Base-by-base conservation (phyloP, 2,888 invertebrate genomes). In the Drosophila trichaetosa region DNA sequence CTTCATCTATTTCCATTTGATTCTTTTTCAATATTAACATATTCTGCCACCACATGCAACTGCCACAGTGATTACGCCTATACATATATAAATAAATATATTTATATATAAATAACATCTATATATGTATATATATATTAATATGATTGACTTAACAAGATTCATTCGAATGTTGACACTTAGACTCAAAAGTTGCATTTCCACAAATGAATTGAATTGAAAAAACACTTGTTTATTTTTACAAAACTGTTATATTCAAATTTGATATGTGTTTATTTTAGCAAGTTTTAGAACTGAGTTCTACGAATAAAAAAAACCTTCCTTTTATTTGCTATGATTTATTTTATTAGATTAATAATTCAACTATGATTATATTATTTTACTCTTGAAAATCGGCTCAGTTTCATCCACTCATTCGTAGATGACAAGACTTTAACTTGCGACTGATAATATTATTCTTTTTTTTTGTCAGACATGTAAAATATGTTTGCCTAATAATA, bases 21-120 rank as follows among this genome's bases (percentile, higher is more conserved):
- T 82, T 66, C 74, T 71, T 53, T 36, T 58, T 63, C 58, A 67
- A 82, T 82, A 83, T 82, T 75, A 80, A 76, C 80, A 82, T 83
- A 77, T 75, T 64, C 54, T 48, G 51, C 48, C 63, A 69, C 4
- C 53, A 74, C 80, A 64, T 75, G 76, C 83, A 82, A 66, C 71
- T 65, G 34, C 72, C 64, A 56, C 67, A 24, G 49, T 24, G 46
- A 46, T 24, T 36, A 48, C 27, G 51, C 60, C 61, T 63, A 57
- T 34, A 64, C 64, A 68, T 69, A 58, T 46, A 63, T 69, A 63
- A 60, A 46, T 34, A 48, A 16, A 33, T 53, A 33, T 0, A 52
- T 21, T 10, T 49, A 49, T 49, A 18, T 27, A 8, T 8, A 48
- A 10, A 33, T 33, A 33, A 33, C 31, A 31, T 31, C 10, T 27